phyloP scores from a whole-genome alignment of 2,113 vertebrate genomes.

The Acanthochromis polyacanthus region DNA sequence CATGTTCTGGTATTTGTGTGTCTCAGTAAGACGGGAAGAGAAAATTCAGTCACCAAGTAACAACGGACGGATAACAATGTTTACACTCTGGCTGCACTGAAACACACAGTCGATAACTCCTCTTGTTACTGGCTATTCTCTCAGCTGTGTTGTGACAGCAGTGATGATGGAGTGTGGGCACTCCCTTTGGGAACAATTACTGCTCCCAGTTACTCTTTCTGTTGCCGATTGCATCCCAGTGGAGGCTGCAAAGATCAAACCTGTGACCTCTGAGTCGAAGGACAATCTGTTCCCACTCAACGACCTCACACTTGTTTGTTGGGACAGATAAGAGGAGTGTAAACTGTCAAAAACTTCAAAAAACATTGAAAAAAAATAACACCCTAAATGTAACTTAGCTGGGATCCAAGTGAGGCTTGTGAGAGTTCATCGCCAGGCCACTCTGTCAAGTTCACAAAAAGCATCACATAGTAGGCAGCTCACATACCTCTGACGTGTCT shows the following conservation, averaged over 20 bases:
- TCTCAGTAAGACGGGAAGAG: not conserved
- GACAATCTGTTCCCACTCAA: not conserved
- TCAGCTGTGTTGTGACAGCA: conserved; percentile 42
- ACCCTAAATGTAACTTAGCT: not conserved
- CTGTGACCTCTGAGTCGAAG: not conserved
- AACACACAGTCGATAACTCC: not conserved
- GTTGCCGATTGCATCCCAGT: not conserved
- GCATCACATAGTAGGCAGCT: conserved; percentile 18
- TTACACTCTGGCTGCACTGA: not conserved
- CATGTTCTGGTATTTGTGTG: conserved; percentile 43
- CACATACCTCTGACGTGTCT: conserved; percentile 19
- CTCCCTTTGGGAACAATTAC: conserved; percentile 25
- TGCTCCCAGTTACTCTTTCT: not conserved
- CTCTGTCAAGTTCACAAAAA: conserved; percentile 20
- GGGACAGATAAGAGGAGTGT: not conserved
- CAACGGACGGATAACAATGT: not conserved
- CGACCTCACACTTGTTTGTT: conserved; percentile 1
- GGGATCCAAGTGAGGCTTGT: not conserved
- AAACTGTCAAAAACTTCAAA: not conserved
- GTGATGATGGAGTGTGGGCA: not conserved
- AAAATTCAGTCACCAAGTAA: not conserved
- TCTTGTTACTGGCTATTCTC: conserved; percentile 26
- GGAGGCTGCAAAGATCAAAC: not conserved
- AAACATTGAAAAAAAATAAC: conserved; percentile 4
- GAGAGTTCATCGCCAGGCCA: conserved; percentile 47